These are phyloP conservation scores for Lutraria lutraria DNA, from an alignment of 2,888 invertebrate genomes.

Conservation along the genomic window DNA sequence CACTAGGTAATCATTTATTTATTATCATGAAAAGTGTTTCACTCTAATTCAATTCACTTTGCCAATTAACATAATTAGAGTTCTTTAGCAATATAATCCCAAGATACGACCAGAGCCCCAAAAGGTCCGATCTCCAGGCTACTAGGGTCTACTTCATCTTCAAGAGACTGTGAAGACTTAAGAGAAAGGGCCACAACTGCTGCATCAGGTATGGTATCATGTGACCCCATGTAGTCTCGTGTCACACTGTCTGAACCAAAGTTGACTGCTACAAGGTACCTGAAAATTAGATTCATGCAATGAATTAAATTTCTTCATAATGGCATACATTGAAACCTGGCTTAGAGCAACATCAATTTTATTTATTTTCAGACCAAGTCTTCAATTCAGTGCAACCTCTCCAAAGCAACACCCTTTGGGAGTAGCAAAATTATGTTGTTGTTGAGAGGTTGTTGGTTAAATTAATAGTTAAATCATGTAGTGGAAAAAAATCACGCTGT, in stretches of 20 bases:
- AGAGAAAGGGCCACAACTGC: constrained; percentile 75
- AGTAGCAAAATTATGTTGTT: too few species aligned
- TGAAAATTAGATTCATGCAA: constrained; percentile 58
- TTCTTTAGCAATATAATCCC: constrained; percentile 82
- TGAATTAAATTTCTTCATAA: neutral
- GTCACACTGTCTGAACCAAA: constrained; percentile 74
- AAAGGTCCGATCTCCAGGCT: constrained; percentile 75
- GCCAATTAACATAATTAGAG: constrained; percentile 54
- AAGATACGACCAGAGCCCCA: constrained; percentile 82
- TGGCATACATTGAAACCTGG: too few species aligned
- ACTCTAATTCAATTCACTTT: neutral
- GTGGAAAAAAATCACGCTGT: too few species aligned
- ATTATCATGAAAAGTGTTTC: neutral
- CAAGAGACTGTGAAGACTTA: constrained; percentile 66
- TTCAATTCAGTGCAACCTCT: too few species aligned
- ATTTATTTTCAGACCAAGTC: too few species aligned
- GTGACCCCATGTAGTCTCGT: constrained; percentile 74
- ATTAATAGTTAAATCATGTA: too few species aligned
- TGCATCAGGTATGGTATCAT: constrained; percentile 71
- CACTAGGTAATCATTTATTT: neutral
- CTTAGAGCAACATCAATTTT: too few species aligned
- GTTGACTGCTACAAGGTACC: constrained; percentile 83
- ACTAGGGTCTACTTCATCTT: constrained; percentile 70
- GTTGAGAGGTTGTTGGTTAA: too few species aligned
- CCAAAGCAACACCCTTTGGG: too few species aligned